A percentile compares a stretch with the other conserved stretches of the same genome.
These are phyloP conservation scores for Nomada fucata DNA, from an alignment of 2,888 invertebrate species.

Conservation along the genomic window DNA sequence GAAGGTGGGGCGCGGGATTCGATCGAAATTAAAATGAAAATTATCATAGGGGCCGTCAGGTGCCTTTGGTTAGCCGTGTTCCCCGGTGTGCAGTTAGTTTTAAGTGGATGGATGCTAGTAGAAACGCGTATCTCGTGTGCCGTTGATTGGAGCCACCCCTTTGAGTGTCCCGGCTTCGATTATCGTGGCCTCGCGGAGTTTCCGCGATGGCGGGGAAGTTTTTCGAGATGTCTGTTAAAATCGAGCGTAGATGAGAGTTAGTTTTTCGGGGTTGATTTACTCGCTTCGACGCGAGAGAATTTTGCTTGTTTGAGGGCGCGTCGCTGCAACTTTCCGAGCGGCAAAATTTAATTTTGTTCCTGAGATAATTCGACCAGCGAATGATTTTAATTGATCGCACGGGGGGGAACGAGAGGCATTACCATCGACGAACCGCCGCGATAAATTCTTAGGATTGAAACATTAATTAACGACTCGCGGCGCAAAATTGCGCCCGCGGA, in stretches of 20 bases:
- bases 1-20: constrained; percentile 72
- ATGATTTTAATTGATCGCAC: constrained; percentile 37
- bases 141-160: constrained; percentile 70
- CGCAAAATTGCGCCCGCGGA: no score
- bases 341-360: constrained; percentile 27
- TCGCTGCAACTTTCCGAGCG: constrained; percentile 32
- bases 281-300: constrained; percentile 51
- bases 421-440: not conserved
- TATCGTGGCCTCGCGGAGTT: constrained; percentile 51
- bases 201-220: constrained; percentile 53
- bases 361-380: constrained; percentile 2
- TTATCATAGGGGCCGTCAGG: constrained; percentile 70
- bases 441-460: not conserved
- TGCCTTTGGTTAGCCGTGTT: constrained; percentile 55
- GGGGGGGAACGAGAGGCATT: not conserved
- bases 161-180: constrained; percentile 67
- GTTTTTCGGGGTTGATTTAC: constrained; percentile 52
- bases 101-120: constrained; percentile 73
- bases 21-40: constrained; percentile 81
- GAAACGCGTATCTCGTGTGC: constrained; percentile 64
- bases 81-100: constrained; percentile 77
- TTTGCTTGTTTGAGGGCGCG: constrained; percentile 40
- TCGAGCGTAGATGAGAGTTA: constrained; percentile 48
- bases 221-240: constrained; percentile 61
- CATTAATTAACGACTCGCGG: constrained; percentile 6